Base-by-base conservation (phyloP, 2,113 vertebrate genomes). In the Phainopepla nitens region DNA sequence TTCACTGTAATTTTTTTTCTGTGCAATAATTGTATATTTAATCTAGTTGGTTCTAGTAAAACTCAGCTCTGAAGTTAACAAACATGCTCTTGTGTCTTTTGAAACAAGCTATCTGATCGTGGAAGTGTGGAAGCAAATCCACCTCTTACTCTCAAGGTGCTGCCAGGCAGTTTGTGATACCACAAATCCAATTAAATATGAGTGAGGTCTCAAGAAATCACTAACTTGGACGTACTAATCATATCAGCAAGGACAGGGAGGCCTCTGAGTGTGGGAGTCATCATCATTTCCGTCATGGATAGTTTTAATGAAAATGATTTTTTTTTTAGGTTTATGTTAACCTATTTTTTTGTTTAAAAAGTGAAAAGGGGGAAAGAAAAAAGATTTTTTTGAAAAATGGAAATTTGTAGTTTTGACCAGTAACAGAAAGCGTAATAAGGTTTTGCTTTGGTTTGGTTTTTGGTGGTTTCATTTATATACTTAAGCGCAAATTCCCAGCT, bases 181-280 rank as follows among this genome's bases (percentile, higher is more conserved):
- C 18, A 22, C 9, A 35, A 15, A 50, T 65, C 18, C 15, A 12
- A 2, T 27, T 13, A 0, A 0, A 0, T 33, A 2, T 24, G 11
- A 28, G 22, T 35, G 42, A 47, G 14, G 21, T 44, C 18, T 64
- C 3, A 3, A 28, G 41, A 72, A 68, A 21, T 51, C 9, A 4
- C 7, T 29, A 42, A 7, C 11, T 42, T 56, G 44, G 51, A 20
- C 8, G 3, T 44, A 23, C 1, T 50, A 44, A 81, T 72, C 5
- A 23, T 57, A 65, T 15, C 31, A 80, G 35, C 15, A 44, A 33
- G 36, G 18, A 72, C 2, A 80, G 3, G 42, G 75, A 64, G 13
- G 4, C 25, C 31, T 50, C 9, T 58, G 73, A 35, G 20, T 79
- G 15, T 8, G 1, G 36, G 29, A 36, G 23, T 47, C 54, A 62